Base-by-base conservation (phyloP, 2,888 invertebrate genomes). In the Scaptomyza caliginosa region DNA sequence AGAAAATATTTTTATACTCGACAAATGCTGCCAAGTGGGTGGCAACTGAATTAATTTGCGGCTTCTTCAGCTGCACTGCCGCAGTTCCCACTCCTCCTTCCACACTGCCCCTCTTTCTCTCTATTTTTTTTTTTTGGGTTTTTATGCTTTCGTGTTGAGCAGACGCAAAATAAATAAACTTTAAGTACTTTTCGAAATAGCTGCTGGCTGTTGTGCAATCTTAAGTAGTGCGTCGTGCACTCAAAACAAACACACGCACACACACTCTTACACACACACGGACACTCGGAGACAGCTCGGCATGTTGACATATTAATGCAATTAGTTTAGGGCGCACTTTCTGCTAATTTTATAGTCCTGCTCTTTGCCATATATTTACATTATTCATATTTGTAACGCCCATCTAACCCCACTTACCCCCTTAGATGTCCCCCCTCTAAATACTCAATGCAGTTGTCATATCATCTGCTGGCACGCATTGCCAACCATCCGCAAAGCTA, bases 231-330 rank as follows among this genome's bases (percentile, higher is more conserved):
- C 79, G 85, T 67, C 76, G 76, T 85, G 81, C 87, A 74, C 74
- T 78, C 76, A 54, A 13, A 62, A 30, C 52, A 55, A 46, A 64
- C 46, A 55, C 51, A 51, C 38, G 46, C 57, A 51, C 54, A 40
- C 64, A 54, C 59, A 58, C 60, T 48, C 43, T 65, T 45, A 52
- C 66, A 36, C 39, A 10, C 42, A 19, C 59, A 54, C 45, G 49
- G 39, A 50, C 59, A 59, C 19, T 36, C 30, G 23, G 45, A 60
- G 63, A 62, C 80, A 70, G 40, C 51, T 24, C 51, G 51, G 64
- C 71, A 74, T 88, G 84, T 80, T 83, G 83, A 83, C 88, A 83
- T 83, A 83, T 83, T 88, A 83, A 86, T 88, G 88, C 88, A 83
- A 83, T 83, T 83, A 83, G 86, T 86, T 80, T 69, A 38, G 81